Evolutionary conservation across 2,797 vertebrate genomes (phyloP).

Genomic region (Pangasius mekongensis): DNA sequence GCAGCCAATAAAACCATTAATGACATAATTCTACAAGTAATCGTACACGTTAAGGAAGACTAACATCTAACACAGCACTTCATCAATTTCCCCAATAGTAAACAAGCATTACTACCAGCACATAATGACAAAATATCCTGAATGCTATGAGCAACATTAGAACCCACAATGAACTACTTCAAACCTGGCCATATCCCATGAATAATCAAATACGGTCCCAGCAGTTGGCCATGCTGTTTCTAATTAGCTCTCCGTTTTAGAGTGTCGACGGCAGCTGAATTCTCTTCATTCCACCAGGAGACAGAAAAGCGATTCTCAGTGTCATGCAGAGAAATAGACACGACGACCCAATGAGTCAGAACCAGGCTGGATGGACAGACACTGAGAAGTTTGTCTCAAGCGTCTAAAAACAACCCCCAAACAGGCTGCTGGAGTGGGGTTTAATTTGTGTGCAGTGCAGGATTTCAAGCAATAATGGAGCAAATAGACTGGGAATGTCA

Average conservation of each 20-base stretch:
- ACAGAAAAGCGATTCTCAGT: constrained; percentile 32
- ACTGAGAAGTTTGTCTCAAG: constrained; percentile 34
- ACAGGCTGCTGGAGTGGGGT: not conserved
- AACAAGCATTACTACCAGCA: not conserved
- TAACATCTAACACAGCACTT: not conserved
- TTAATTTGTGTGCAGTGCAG: not conserved
- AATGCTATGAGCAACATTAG: not conserved
- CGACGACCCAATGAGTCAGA: constrained; percentile 31
- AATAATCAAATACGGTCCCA: constrained; percentile 42
- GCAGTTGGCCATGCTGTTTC: constrained; percentile 38
- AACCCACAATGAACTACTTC: constrained; percentile 27
- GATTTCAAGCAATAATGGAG: constrained; percentile 1
- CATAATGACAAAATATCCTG: constrained; percentile 18
- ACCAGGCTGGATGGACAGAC: constrained; percentile 9
- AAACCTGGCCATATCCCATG: constrained; percentile 25
- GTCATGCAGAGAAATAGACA: not conserved
- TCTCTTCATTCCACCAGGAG: constrained; percentile 13
- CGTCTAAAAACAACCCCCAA: not conserved
- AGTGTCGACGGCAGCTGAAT: constrained; percentile 31
- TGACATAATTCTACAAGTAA: not conserved
- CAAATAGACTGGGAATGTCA: constrained; percentile 32
- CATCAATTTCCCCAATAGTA: not conserved
- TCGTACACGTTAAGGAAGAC: not conserved
- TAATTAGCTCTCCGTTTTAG: constrained; percentile 40
- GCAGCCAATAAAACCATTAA: not conserved